Conservation (phyloP, 2,113 vertebrate species). For the Mystacornis crossleyi region DNA sequence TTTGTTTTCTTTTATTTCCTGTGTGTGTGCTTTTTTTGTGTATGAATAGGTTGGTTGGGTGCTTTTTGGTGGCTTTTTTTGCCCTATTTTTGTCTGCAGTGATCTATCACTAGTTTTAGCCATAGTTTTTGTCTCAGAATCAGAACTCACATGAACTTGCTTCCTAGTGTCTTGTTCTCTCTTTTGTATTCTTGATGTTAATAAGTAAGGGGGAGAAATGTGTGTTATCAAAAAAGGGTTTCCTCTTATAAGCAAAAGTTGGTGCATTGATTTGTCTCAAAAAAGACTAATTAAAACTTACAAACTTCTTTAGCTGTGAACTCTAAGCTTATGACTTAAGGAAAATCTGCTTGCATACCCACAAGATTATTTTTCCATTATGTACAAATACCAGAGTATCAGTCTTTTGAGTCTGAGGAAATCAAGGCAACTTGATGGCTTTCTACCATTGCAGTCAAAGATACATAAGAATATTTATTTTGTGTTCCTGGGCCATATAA, state of each 20-base stretch:
- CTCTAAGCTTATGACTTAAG: background rate
- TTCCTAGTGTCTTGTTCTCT: background rate
- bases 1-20: background rate
- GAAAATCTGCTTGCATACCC: background rate
- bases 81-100: background rate
- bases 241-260: background rate
- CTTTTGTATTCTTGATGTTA: background rate
- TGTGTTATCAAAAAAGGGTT: background rate
- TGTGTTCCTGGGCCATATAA: background rate
- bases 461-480: background rate
- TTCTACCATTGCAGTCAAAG: background rate
- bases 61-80: background rate
- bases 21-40: background rate
- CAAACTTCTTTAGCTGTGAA: background rate
- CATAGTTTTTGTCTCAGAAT: background rate
- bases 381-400: background rate
- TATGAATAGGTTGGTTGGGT: background rate
- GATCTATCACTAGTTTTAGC: background rate
- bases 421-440: background rate
- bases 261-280: background rate
- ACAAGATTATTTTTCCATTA: background rate
- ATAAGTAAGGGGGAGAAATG: background rate
- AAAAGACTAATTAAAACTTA: constrained; percentile 40
- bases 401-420: background rate
- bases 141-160: background rate